Evolutionary conservation across 2,113 vertebrate species (phyloP).

Genomic region (Phalacrocorax pelagicus): DNA sequence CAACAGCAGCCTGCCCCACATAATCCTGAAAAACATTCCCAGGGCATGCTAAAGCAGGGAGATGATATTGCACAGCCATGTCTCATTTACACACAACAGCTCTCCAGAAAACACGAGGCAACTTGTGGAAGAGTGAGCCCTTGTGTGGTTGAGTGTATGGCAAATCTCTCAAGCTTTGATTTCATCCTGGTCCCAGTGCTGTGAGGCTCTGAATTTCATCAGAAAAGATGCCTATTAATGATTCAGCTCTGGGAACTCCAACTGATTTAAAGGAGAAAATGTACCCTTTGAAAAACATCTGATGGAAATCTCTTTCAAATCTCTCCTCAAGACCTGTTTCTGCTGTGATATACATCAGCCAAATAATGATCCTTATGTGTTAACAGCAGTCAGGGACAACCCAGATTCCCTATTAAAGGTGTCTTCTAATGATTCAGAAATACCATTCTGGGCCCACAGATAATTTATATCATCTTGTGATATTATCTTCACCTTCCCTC

Average conservation of each 20-base stretch:
- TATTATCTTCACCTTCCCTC: not conserved
- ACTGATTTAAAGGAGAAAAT: slow-evolving; percentile 19
- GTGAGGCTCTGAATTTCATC: not conserved
- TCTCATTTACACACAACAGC: not conserved
- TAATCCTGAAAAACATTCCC: not conserved
- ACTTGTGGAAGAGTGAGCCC: not conserved
- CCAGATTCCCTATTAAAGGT: not conserved
- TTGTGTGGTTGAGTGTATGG: not conserved
- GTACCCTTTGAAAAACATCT: slow-evolving; percentile 40
- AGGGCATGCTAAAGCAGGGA: not conserved
- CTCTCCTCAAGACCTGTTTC: not conserved
- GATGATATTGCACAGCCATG: not conserved
- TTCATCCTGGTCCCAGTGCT: not conserved
- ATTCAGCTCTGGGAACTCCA: not conserved
- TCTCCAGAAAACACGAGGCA: not conserved
- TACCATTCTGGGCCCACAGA: not conserved
- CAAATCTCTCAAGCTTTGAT: not conserved
- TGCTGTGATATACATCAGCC: not conserved
- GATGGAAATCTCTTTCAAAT: slow-evolving; percentile 25
- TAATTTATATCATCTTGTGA: not conserved
- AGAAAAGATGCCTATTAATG: slow-evolving; percentile 8
- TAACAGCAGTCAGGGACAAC: not conserved
- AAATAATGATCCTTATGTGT: not conserved
- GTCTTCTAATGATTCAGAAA: not conserved
- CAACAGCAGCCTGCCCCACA: not conserved